Evolutionary conservation across 2,888 invertebrate species (phyloP).

Genomic region (Nesidiocoris tenuis): DNA sequence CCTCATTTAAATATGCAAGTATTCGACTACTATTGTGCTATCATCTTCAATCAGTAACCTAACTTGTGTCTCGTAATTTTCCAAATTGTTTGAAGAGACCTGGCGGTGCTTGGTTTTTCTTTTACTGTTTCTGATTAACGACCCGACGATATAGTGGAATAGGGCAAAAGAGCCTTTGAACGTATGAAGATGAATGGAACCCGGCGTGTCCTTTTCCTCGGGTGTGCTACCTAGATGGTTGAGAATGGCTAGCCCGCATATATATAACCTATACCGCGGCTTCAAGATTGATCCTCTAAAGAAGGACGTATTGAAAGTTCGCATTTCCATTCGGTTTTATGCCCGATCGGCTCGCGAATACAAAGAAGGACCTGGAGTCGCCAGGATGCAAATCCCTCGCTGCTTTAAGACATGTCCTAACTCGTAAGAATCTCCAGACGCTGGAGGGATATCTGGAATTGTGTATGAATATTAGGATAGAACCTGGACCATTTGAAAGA

Average conservation of each 20-base stretch:
- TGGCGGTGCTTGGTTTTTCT: no score
- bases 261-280: neutral
- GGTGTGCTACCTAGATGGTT: neutral
- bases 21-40: no score
- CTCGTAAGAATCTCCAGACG: neutral
- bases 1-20: no score
- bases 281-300: slow-evolving; percentile 37
- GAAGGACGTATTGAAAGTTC: slow-evolving; percentile 43
- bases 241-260: neutral
- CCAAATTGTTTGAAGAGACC: no score
- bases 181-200: neutral
- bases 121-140: neutral
- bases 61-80: no score
- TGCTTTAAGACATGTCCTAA: slow-evolving; percentile 23
- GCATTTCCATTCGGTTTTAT: slow-evolving; percentile 42
- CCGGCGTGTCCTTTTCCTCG: neutral
- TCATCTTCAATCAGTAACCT: no score
- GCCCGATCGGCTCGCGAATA: slow-evolving; percentile 30
- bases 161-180: neutral
- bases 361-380: slow-evolving; percentile 30
- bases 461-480: no score
- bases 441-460: no score
- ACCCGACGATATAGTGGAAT: neutral
- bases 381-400: slow-evolving; percentile 34
- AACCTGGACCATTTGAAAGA: no score